These are phyloP conservation scores for Achlya flavicornis DNA, from an alignment of 2,888 invertebrate genomes.

Conservation along the genomic window DNA sequence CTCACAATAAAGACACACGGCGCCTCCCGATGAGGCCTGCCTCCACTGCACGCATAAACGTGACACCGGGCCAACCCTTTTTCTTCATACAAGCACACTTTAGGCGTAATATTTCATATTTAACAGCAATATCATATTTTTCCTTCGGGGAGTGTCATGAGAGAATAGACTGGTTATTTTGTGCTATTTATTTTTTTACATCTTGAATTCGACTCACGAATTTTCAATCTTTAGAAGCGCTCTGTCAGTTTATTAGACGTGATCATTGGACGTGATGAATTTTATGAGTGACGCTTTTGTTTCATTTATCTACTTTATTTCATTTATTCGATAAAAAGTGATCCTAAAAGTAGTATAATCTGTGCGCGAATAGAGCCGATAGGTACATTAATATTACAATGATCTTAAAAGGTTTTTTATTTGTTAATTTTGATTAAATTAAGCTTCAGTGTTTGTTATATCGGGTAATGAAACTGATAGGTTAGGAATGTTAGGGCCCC, in stretches of 20 bases:
- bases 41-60: conserved; percentile 44
- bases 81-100: conserved; percentile 74
- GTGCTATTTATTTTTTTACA: conserved; percentile 27
- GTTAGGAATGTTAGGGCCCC: too few relatives aligned
- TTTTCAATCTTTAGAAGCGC: neutral
- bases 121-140: conserved; percentile 69
- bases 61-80: conserved; percentile 76
- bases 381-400: too few relatives aligned
- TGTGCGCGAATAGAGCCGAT: too few relatives aligned
- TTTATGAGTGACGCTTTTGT: neutral
- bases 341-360: too few relatives aligned
- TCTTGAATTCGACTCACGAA: neutral
- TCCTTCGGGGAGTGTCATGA: conserved; percentile 47
- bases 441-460: too few relatives aligned
- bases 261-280: neutral
- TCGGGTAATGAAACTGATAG: too few relatives aligned
- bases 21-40: conserved; percentile 24
- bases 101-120: conserved; percentile 75
- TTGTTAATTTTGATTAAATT: too few relatives aligned
- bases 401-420: neutral
- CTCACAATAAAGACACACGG: conserved; percentile 69
- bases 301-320: neutral
- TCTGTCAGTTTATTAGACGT: neutral
- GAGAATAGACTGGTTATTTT: conserved; percentile 29
- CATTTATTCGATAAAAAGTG: neutral